Conservation (phyloP, 2,797 vertebrate genomes). For the Dermochelys coriacea region DNA sequence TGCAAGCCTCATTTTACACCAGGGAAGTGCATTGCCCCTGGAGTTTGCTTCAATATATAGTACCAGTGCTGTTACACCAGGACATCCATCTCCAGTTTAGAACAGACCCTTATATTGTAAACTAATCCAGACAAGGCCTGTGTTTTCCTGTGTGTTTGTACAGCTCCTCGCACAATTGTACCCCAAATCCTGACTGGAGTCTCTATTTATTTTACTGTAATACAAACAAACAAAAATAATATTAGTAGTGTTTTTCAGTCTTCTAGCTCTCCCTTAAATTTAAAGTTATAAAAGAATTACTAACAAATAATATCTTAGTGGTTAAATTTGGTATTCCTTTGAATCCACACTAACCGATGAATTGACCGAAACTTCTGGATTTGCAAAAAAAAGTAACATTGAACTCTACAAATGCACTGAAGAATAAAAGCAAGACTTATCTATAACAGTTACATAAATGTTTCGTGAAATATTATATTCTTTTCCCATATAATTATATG, state of each 20-base stretch:
- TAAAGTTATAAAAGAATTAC: neutral
- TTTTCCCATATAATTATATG: conserved; percentile 53
- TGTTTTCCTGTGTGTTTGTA: neutral
- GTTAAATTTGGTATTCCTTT: neutral
- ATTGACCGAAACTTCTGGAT: neutral
- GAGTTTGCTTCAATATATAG: neutral
- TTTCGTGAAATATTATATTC: conserved; percentile 54
- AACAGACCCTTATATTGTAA: neutral
- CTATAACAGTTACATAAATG: conserved; percentile 50
- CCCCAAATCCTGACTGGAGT: no score
- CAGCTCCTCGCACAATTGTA: no score
- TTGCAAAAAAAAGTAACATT: neutral
- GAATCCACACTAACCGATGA: neutral
- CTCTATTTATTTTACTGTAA: no score
- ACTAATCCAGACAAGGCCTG: neutral
- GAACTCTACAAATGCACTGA: neutral
- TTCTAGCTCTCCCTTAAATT: neutral
- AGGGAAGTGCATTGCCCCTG: neutral
- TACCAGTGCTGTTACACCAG: no score
- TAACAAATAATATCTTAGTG: neutral
- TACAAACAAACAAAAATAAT: neutral
- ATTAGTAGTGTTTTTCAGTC: no score
- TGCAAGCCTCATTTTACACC: neutral
- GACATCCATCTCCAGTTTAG: neutral
- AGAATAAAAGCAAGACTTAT: conserved; percentile 39